These are phyloP conservation scores for Echinops telfairi DNA, from an alignment of 2,113 vertebrate species.

Conservation along the genomic window DNA sequence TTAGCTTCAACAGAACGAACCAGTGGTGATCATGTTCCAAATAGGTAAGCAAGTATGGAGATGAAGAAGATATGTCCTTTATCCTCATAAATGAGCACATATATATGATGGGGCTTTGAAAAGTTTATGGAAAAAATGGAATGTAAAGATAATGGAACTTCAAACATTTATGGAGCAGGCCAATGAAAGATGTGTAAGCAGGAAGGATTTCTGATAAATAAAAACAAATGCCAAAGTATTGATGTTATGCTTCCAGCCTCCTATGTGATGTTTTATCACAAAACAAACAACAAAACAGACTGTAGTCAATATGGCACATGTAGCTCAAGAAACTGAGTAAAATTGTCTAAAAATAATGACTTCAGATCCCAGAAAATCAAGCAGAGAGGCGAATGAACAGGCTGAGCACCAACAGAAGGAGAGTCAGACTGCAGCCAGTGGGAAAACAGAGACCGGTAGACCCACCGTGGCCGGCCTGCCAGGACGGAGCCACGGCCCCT, in stretches of 20 bases:
- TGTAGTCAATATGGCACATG: not conserved
- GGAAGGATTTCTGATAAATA: not conserved
- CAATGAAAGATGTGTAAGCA: not conserved
- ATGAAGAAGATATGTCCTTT: not conserved
- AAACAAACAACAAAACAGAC: not conserved
- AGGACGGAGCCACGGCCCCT: not conserved
- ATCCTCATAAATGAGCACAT: not conserved
- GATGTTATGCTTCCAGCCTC: not conserved
- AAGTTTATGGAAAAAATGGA: no score
- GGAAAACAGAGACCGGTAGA: no score
- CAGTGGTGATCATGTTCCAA: not conserved
- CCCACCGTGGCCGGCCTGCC: not conserved
- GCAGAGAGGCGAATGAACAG: not conserved
- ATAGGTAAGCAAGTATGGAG: not conserved
- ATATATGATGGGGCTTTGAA: not conserved
- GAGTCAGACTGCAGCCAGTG: not conserved
- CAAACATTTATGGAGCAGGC: slow-evolving; percentile 5
- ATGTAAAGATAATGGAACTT: no score
- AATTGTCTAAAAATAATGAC: not conserved
- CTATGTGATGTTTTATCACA: not conserved
- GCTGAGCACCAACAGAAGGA: not conserved
- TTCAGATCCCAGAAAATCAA: not conserved
- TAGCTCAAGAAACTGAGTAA: not conserved
- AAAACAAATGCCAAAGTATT: not conserved
- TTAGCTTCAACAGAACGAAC: not conserved